Evolutionary conservation across 2,888 invertebrate genomes (phyloP), one percentile per base, ranked within the genome.

Genomic region (Masnerella sp.): DNA sequence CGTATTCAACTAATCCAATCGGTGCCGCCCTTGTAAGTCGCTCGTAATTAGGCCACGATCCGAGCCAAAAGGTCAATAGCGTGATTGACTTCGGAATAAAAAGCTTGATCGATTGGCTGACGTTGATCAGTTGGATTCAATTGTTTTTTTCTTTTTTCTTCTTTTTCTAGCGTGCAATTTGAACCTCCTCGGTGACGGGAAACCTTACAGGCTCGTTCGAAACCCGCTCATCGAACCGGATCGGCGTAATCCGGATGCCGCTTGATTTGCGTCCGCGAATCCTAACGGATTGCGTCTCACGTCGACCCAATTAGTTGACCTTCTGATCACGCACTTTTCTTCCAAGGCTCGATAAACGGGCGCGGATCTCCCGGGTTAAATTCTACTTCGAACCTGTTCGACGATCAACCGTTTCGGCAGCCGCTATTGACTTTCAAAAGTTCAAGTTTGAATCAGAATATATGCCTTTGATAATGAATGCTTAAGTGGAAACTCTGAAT

Each of bases 201-300:
- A 62, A 51, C 40, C 47, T 18, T n/a, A n/a, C n/a, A n/a, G n/a
- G n/a, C n/a, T n/a, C n/a, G n/a, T n/a, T n/a, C 74, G 70, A 64
- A 75, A 74, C 45, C 62, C 62, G 52, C 49, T 56, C 73, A 45
- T 64, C 65, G 68, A 74, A 78, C 71, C 58, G 77, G 77, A 79
- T 80, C 70, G 77, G 25, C 69, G 70, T 78, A 74, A 76, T 76
- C 76, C 75, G 54, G 62, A 65, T 69, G 68, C 71, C 52, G 74
- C 68, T 52, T 72, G 76, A 75, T 77, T 78, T n/a, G 7, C 75
- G 69, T 68, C 61, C 52, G 45, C 30, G 42, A 28, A 43, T 64
- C 52, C 51, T 75, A 75, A 72, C 71, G 71, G 61, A 67, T 64
- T 56, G 52, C 38, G 54, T 25, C 43, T 51, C 47, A 58, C 34